Percentiles rank a stretch among this genome's conserved stretches.
Evolutionary conservation across 2,113 vertebrate genomes (phyloP).

Genomic region (Numida meleagris): DNA sequence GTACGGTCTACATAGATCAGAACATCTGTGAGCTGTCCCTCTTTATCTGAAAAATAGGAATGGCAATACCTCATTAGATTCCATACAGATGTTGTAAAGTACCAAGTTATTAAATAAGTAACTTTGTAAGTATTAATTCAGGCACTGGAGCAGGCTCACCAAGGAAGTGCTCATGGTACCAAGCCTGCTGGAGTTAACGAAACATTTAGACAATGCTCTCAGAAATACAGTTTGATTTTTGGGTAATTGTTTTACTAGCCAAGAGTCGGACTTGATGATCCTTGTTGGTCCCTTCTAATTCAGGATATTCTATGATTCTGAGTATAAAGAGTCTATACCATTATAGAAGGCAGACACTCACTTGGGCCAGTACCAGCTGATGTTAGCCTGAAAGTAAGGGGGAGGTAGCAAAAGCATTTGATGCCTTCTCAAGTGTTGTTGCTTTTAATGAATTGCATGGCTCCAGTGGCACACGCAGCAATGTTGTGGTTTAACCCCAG

Average conservation of each 20-base stretch:
- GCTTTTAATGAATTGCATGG: background rate
- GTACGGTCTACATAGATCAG: rapidly evolving
- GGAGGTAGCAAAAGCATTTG: background rate
- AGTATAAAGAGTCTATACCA: background rate
- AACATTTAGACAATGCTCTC: background rate
- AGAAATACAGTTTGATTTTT: background rate
- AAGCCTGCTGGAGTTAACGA: background rate
- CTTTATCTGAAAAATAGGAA: background rate
- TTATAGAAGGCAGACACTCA: background rate
- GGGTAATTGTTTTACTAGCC: background rate
- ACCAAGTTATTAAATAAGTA: background rate
- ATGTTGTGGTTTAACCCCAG: background rate
- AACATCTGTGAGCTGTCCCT: background rate
- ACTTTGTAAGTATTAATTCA: background rate
- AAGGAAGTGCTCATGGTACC: background rate
- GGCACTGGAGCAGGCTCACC: background rate
- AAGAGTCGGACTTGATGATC: background rate
- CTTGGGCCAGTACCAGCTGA: background rate
- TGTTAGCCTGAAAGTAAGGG: background rate
- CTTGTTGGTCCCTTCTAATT: background rate
- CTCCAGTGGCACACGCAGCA: background rate
- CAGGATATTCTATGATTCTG: background rate
- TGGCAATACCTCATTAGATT: background rate
- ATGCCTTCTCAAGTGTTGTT: background rate
- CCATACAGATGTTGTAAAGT: background rate